Conservation (phyloP, 2,113 vertebrate species). For the Falcunculus frontatus region DNA sequence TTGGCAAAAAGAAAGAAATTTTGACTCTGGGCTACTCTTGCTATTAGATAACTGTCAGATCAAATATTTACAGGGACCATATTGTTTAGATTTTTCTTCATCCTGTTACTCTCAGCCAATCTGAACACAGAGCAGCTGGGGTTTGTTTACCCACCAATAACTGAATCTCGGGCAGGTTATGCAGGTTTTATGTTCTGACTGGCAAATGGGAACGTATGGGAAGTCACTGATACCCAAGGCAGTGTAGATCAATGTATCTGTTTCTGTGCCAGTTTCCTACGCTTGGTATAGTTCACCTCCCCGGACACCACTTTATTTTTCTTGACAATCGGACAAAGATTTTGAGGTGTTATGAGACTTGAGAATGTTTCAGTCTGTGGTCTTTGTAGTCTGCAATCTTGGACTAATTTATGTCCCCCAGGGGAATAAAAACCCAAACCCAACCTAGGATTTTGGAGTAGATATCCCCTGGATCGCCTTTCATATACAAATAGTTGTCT, state of each 20-base stretch:
- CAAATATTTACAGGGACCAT: constrained; percentile 68
- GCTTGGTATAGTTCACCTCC: neutral
- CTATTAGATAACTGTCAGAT: constrained; percentile 60
- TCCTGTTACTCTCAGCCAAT: constrained; percentile 44
- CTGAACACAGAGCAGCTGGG: constrained; percentile 47
- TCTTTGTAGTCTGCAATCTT: neutral
- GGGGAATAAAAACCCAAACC: neutral
- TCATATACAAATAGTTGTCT: constrained; percentile 30
- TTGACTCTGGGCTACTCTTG: constrained; percentile 41
- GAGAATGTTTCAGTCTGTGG: neutral
- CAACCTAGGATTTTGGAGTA: neutral
- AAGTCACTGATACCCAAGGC: neutral
- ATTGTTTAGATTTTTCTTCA: constrained; percentile 64
- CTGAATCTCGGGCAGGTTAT: constrained; percentile 39
- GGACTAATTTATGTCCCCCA: neutral
- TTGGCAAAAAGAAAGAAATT: constrained; percentile 41
- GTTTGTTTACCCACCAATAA: constrained; percentile 41
- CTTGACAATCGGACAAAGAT: neutral
- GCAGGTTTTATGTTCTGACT: constrained; percentile 10
- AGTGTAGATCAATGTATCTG: neutral
- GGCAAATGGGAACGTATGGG: neutral
- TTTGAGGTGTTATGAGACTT: constrained; percentile 10
- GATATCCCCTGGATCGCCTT: neutral
- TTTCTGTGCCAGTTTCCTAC: neutral
- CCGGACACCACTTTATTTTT: neutral